Evolutionary conservation across 2,113 vertebrate genomes (phyloP), one percentile per base, ranked within the genome.

Genomic region (Halcyon senegalensis): DNA sequence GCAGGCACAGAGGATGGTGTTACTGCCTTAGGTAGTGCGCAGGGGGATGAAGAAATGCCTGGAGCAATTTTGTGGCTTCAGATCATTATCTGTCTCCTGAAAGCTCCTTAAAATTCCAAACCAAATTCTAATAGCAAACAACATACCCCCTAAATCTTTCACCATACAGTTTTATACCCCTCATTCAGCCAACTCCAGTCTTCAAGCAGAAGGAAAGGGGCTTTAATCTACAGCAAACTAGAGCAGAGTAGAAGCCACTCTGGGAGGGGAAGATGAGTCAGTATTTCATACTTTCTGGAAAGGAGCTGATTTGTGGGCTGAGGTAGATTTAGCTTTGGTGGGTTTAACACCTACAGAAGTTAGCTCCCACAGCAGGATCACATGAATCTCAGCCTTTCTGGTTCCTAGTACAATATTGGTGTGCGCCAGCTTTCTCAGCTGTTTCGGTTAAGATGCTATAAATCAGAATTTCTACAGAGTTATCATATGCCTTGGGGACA

Each of bases 21-120:
- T 95, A 24, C 46, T 70, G 74, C 67, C 56, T 79, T 59, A 89
- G 53, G 84, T 62, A 87, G 78, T 55, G 43, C 41, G 17, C 11
- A 73, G 43, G 23, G 75, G 53, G 83, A 84, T 88, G 83, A 70
- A 96, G 81, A 93, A 93, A 96, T 46, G 17, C 73, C 82, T 90
- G 25, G 44, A 75, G 51, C 66, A 94, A 94, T 95, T 93, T 48
- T 83, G 58, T 83, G 39, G 48, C 84, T 96, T 92, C 62, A 87
- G 94, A 94, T 94, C 39, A 77, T 62, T 94, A 94, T 93, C 91
- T 92, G 50, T 82, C 56, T 93, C 41, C 56, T 78, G 79, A 90
- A 93, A 97, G 55, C 70, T 84, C 48, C 74, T 93, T 95, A 79
- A 89, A 96, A 95, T 96, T 96, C 83, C 94, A 93, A 84, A 73